These are phyloP conservation scores for Anguilla pacifica DNA, from an alignment of 2,797 vertebrate genomes.

Conservation along the genomic window DNA sequence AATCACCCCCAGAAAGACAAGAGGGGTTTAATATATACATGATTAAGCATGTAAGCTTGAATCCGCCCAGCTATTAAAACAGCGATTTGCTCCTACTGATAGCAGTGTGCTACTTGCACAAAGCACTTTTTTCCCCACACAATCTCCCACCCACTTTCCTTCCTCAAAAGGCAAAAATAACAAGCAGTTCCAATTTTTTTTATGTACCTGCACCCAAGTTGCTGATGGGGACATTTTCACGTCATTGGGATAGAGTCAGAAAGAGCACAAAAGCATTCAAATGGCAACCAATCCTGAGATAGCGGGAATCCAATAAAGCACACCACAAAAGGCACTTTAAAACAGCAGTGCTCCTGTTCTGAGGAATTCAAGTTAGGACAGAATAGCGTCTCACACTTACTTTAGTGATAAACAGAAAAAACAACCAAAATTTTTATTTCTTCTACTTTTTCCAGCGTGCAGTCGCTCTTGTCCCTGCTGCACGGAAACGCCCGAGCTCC, in stretches of 20 bases:
- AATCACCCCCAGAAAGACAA: not conserved
- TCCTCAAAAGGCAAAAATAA: constrained; percentile 18
- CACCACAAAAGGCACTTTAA: constrained; percentile 99
- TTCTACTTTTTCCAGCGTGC: constrained; percentile 46
- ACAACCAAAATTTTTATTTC: constrained; percentile 52
- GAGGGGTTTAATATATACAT: not conserved
- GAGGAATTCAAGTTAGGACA: constrained; percentile 94
- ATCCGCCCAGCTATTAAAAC: constrained; percentile 25
- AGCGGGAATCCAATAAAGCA: constrained; percentile 91
- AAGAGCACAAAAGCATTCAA: constrained; percentile 61
- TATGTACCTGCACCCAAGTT: not conserved
- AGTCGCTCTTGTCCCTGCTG: constrained; percentile 51
- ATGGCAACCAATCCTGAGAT: constrained; percentile 94
- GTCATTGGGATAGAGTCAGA: constrained; percentile 41
- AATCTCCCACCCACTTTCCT: constrained; percentile 6
- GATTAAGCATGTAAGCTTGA: constrained; percentile 18
- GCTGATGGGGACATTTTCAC: not conserved
- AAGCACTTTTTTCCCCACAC: constrained; percentile 11
- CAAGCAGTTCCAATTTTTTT: constrained; percentile 12
- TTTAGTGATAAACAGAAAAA: constrained; percentile 76
- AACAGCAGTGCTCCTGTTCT: constrained; percentile 97
- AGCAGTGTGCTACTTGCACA: constrained; percentile 5
- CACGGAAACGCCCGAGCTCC: constrained; percentile 65
- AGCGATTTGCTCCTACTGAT: constrained; percentile 10
- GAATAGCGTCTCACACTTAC: constrained; percentile 80